These are phyloP conservation scores for Laothoe populi DNA, from an alignment of 2,888 invertebrate species.

Conservation along the genomic window DNA sequence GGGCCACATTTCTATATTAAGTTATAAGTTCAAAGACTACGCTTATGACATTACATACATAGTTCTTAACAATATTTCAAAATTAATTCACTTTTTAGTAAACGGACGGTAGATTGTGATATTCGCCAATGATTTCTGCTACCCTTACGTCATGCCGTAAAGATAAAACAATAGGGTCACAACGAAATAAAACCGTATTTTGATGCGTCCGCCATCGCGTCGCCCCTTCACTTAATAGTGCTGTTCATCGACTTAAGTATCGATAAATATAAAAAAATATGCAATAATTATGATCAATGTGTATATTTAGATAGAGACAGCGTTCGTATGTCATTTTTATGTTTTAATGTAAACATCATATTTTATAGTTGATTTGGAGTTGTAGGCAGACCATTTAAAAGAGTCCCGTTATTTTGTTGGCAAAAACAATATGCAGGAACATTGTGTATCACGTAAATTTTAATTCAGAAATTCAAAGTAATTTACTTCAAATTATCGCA, in stretches of 20 bases:
- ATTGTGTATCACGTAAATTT: no score
- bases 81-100: no score
- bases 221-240: conserved; percentile 24
- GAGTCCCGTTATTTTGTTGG: no score
- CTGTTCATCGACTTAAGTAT: conserved; percentile 23
- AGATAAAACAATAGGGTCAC: conserved; percentile 16
- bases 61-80: no score
- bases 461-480: no score
- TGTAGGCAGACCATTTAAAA: no score
- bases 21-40: no score
- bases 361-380: background rate
- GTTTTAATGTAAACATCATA: background rate
- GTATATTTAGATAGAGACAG: background rate
- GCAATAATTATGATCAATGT: conserved; percentile 20
- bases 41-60: no score
- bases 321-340: conserved; percentile 1
- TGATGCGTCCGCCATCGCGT: conserved; percentile 20
- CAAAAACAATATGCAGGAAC: no score
- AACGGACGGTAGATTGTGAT: background rate
- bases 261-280: conserved; percentile 16
- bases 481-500: no score
- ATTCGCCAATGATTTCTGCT: background rate
- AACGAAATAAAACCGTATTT: conserved; percentile 24
- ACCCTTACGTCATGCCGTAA: background rate
- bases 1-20: no score